Conservation (phyloP, 2,113 vertebrate species). For the Nothoprocta perdicaria region DNA sequence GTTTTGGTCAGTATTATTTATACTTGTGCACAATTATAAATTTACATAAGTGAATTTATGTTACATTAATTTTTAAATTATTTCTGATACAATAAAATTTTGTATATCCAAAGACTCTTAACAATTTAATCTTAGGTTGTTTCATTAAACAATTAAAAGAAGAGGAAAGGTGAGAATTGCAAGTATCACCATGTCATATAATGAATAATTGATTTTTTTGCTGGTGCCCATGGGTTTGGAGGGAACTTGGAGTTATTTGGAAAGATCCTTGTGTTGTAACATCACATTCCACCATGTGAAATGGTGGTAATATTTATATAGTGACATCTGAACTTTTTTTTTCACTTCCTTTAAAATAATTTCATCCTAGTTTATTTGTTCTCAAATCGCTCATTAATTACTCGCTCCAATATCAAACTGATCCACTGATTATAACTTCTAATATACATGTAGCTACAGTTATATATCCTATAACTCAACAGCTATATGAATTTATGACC, state of each 20-base stretch:
- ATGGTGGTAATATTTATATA: neutral
- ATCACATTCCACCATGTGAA: neutral
- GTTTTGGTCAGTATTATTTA: neutral
- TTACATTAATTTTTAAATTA: no score
- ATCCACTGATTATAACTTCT: neutral
- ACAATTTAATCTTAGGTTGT: neutral
- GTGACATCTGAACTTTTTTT: no score
- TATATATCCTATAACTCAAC: neutral
- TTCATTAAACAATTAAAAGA: neutral
- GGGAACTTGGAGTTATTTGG: neutral
- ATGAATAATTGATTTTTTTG: neutral
- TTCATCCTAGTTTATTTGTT: neutral
- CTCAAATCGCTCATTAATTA: neutral
- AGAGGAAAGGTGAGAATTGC: neutral
- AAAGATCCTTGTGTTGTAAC: neutral
- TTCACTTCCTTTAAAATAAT: neutral
- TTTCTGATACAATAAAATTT: neutral
- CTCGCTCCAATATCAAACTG: neutral
- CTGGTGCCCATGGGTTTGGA: neutral
- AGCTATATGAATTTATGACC: neutral
- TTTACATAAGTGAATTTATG: neutral
- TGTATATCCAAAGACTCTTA: neutral
- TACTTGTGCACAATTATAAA: neutral
- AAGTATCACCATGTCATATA: neutral
- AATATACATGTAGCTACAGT: neutral